phyloP scores from a whole-genome alignment of 1,140 invertebrate species.

The Oppia nitens region DNA sequence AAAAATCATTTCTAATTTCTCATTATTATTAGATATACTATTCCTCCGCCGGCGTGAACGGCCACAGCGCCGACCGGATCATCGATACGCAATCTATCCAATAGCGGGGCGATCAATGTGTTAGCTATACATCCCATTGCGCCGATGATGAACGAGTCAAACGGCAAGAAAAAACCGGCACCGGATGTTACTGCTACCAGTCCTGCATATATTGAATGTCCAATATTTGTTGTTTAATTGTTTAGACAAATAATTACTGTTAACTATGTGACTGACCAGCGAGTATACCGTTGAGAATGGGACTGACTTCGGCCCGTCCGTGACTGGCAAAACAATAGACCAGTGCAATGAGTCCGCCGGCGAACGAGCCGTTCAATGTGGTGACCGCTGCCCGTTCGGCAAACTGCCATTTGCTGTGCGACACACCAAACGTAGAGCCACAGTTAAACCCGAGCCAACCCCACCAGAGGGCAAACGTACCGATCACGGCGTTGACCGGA shows the following conservation, averaged over 20 bases:
- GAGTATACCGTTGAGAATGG: conserved; percentile 10
- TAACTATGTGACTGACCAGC: conserved; percentile 8
- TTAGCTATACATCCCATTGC: conserved; percentile 25
- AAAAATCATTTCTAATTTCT: background rate
- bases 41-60: conserved; percentile 27
- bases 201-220: too few species aligned
- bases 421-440: conserved; percentile 45
- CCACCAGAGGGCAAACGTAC: conserved; percentile 86
- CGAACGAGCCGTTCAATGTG: conserved; percentile 72
- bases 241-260: too few species aligned
- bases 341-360: conserved; percentile 51
- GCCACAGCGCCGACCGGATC: conserved; percentile 31
- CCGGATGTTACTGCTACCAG: conserved; percentile 18
- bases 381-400: conserved; percentile 67
- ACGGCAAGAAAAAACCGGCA: conserved; percentile 25
- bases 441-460: conserved; percentile 87
- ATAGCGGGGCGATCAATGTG: conserved; percentile 22
- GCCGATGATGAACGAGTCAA: conserved; percentile 26
- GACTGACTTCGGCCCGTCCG: conserved; percentile 2
- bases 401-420: conserved; percentile 60
- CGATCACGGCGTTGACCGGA: conserved; percentile 76
- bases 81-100: conserved; percentile 27
- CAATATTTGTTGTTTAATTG: too few species aligned
- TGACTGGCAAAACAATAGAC: conserved; percentile 5
- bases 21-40: conserved; percentile 11